Percentiles rank a stretch among this genome's conserved stretches.
Evolutionary conservation across 2,113 vertebrate genomes (phyloP).

Genomic region (Mustelus asterias): DNA sequence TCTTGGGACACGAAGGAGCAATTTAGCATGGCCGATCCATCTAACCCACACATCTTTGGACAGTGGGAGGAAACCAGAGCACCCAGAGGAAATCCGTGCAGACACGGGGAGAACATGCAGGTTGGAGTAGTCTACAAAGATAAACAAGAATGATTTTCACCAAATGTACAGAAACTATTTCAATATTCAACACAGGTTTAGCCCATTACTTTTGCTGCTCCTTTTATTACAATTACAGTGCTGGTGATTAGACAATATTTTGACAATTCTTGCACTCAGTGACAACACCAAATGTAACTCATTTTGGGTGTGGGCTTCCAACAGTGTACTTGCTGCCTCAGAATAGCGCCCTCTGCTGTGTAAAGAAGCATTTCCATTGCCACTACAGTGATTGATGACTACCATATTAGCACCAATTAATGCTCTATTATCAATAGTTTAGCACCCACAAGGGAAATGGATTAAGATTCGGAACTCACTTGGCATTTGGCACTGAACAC

Average conservation of each 20-base stretch:
- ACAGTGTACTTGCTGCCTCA: background rate
- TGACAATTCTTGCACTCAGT: background rate
- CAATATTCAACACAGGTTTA: background rate
- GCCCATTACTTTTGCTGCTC: background rate
- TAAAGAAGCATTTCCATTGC: background rate
- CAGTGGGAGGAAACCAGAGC: too few relatives aligned
- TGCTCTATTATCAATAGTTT: background rate
- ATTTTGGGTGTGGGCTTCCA: background rate
- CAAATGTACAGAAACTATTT: background rate
- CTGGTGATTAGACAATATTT: background rate
- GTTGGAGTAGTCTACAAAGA: background rate
- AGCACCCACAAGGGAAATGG: background rate
- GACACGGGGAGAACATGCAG: background rate
- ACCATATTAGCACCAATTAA: background rate
- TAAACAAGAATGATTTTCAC: background rate
- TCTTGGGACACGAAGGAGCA: too few relatives aligned
- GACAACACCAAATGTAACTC: background rate
- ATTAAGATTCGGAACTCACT: background rate
- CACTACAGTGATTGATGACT: background rate
- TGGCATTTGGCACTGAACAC: background rate
- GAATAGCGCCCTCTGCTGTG: conserved; percentile 8
- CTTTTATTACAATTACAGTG: background rate
- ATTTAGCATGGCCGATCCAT: too few relatives aligned
- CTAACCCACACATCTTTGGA: too few relatives aligned
- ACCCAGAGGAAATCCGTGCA: too few relatives aligned